Conservation (phyloP, 2,797 vertebrate genomes). For the Harpagifer antarcticus region DNA sequence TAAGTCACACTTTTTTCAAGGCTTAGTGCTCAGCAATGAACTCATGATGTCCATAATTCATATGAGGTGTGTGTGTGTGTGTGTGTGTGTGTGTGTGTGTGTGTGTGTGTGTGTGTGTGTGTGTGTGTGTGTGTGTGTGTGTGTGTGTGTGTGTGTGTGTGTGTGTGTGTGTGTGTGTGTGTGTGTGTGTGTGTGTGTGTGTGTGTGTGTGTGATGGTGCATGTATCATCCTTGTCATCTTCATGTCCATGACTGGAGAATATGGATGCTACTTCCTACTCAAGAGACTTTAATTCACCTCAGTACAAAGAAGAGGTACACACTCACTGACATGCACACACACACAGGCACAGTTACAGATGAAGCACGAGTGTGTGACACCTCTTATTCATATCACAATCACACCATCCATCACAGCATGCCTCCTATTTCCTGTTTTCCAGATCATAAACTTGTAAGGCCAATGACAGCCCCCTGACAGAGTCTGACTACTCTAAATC, state of each 20-base stretch:
- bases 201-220: slow-evolving; percentile 32
- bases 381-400: slow-evolving; percentile 53
- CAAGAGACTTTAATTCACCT: slow-evolving; percentile 87
- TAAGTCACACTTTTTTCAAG: slow-evolving; percentile 46
- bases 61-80: slow-evolving; percentile 46
- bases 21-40: slow-evolving; percentile 40
- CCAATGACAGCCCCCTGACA: slow-evolving; percentile 44
- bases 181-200: slow-evolving; percentile 42
- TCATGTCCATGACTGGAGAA: slow-evolving; percentile 84
- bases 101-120: slow-evolving; percentile 36
- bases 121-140: slow-evolving; percentile 39
- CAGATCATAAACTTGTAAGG: slow-evolving; percentile 69
- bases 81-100: slow-evolving; percentile 10
- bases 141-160: slow-evolving; percentile 45
- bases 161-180: slow-evolving; percentile 40
- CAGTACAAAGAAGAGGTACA: slow-evolving; percentile 85
- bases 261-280: slow-evolving; percentile 81
- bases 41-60: slow-evolving; percentile 50
- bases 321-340: slow-evolving; percentile 57
- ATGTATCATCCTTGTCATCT: slow-evolving; percentile 67
- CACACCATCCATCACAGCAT: slow-evolving; percentile 62
- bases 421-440: slow-evolving; percentile 62
- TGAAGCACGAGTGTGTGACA: slow-evolving; percentile 56
- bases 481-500: slow-evolving; percentile 49
- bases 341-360: slow-evolving; percentile 32